Conservation (phyloP, 2,888 invertebrate genomes). For the Drosophila mercatorum region DNA sequence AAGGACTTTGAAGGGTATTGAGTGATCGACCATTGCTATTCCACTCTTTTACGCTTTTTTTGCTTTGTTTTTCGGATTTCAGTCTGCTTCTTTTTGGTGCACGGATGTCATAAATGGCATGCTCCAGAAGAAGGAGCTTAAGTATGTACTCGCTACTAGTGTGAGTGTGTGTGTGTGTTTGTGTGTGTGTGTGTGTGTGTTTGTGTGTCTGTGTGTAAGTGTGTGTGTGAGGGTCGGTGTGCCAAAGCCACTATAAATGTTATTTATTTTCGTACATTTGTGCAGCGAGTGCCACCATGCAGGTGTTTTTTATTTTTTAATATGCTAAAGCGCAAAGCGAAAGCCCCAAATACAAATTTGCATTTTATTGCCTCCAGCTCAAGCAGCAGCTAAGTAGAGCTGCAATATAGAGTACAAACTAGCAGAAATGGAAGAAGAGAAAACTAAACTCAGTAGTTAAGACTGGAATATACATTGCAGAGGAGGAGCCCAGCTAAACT, state of each 20-base stretch:
- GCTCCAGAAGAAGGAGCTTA: slow-evolving; percentile 57
- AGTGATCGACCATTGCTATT: background rate
- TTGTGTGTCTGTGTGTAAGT: slow-evolving; percentile 22
- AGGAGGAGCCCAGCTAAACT: background rate
- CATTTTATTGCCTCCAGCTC: slow-evolving; percentile 59
- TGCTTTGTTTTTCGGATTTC: slow-evolving; percentile 25
- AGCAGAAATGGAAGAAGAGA: background rate
- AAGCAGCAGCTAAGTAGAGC: slow-evolving; percentile 24
- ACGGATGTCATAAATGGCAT: slow-evolving; percentile 80
- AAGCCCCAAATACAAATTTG: slow-evolving; percentile 64
- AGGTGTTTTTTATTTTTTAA: slow-evolving; percentile 77
- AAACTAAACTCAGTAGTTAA: background rate
- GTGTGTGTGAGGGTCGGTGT: slow-evolving; percentile 24
- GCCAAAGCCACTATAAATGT: slow-evolving; percentile 69
- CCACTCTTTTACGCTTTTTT: background rate
- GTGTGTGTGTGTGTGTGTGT: slow-evolving; percentile 9
- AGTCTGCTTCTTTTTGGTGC: slow-evolving; percentile 46
- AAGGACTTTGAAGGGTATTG: slow-evolving; percentile 12
- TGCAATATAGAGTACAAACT: background rate
- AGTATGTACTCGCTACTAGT: slow-evolving; percentile 39
- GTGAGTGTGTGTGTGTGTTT: slow-evolving; percentile 2
- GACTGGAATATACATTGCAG: background rate
- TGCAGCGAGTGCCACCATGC: slow-evolving; percentile 55
- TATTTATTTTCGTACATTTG: slow-evolving; percentile 67
- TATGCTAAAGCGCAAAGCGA: slow-evolving; percentile 51